Base-by-base conservation (phyloP, 35 echinoderm and acorn worm species). In the Diadema setosum region DNA sequence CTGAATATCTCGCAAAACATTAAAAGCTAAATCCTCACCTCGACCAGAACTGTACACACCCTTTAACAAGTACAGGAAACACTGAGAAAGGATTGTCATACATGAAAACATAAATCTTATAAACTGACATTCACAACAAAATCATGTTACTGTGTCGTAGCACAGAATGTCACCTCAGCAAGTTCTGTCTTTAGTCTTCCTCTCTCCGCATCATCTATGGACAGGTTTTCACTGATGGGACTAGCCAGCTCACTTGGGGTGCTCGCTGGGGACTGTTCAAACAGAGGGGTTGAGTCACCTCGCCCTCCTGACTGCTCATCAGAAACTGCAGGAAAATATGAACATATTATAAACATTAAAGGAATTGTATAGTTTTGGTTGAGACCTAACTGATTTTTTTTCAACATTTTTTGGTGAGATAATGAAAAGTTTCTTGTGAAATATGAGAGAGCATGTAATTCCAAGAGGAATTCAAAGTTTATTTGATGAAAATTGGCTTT, bases 201-300 rank as follows among this genome's bases (percentile, higher is more conserved):
- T 67, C 94, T 84, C 63, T 96, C 94, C 11, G 57, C 94, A 81
- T 96, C 94, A 70, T 91, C 52, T 5, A 74, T 25, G 58, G 78
- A 63, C 52, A 89, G 17, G 46, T 83, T 67, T 1, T 59, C 74
- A 85, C 27, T 73, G 9, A 60, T 64, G 5, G 93, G 93, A 44
- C 91, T 93, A 11, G 48, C 40, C 24, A 94, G 42, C 17, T 92
- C 82, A 50, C 85, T 92, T 3, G 90, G 81, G 2, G 94, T 88
- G 27, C 81, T 88, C 3, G 94, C 83, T 29, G 90, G 89, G 9
- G 94, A 85, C 34, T 87, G 65, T 39, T 92, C 94, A 61, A 87
- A 82, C 27, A 96, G 55, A 2, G 94, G 90, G 4, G 90, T 88
- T 3, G 90, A 86, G 24, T 96, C 94, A 81, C 80, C 90, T 15